Base-by-base conservation (phyloP, 2,888 invertebrate genomes). In the Drosophila formosana region DNA sequence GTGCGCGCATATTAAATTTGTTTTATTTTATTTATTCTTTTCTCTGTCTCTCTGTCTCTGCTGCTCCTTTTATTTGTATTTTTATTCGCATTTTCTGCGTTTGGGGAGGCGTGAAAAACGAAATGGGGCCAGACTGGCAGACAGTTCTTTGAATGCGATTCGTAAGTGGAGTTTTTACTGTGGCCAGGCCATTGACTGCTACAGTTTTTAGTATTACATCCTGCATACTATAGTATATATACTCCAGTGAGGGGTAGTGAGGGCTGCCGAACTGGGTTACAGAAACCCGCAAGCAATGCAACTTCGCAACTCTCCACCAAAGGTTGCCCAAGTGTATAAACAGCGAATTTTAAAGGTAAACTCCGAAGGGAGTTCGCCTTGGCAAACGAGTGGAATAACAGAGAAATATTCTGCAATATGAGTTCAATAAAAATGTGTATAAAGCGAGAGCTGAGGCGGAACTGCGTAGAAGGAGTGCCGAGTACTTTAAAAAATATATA, bases 1-100 rank as follows among this genome's bases (percentile, higher is more conserved):
- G 86, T 80, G 74, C 65, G 75, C 78, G 81, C 82, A 85, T 85
- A 85, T 85, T 85, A 88, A 85, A 85, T 88, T 79, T 76, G 57
- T 77, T 80, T 74, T 74, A 68, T 77, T 80, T 74, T 74, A 68
- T 76, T 76, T 76, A 63, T 66, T 82, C 76, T 81, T 32, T 52
- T 47, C 34, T 68, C 34, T 68, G 64, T 58, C 47, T 37, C 32
- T 39, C 39, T 39, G 39, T 39, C 39, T 13, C 13, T 39, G 39
- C 39, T 13, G 13, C 34, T 50, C 39, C 71, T 72, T 32, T 53
- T 52, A n/a, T 9, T 43, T 58, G 37, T 56, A 51, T 11, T 43
- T 58, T 37, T 56, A 57, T 70, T 51, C 25, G 53, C 71, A 74
- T 71, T 56, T 46, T 52, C 52, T 56, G 55, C 69, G 69, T 73